phyloP scores from a whole-genome alignment of 2,888 invertebrate genomes.

The Caenorhabditis sinica region DNA sequence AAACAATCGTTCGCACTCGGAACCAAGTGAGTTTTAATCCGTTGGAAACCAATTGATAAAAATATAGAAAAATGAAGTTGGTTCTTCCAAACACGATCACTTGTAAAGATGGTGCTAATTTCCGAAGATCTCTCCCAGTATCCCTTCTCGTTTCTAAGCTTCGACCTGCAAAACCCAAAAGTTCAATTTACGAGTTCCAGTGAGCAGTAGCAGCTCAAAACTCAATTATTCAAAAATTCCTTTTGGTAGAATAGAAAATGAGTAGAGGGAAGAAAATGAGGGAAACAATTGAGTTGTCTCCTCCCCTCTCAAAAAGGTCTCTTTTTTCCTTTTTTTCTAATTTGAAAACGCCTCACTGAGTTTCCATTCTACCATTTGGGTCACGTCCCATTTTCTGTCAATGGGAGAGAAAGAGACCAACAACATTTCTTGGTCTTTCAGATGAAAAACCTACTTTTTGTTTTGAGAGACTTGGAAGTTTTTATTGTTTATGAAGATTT shows the following conservation, averaged over 20 bases:
- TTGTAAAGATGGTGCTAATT: too few relatives aligned
- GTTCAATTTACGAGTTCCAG: not conserved
- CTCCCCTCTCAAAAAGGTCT: slow-evolving; percentile 25
- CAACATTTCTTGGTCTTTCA: slow-evolving; percentile 8
- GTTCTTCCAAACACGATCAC: too few relatives aligned
- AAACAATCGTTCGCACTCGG: slow-evolving; percentile 43
- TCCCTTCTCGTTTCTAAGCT: not conserved
- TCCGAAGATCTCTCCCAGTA: too few relatives aligned
- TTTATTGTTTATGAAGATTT: not conserved
- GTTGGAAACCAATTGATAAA: not conserved
- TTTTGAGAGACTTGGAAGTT: not conserved
- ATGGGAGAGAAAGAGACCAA: not conserved
- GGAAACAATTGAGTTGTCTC: slow-evolving; percentile 41
- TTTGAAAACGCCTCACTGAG: slow-evolving; percentile 48
- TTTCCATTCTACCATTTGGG: slow-evolving; percentile 10
- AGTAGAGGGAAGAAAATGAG: slow-evolving; percentile 39
- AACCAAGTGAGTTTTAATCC: slow-evolving; percentile 54
- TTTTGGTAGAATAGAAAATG: slow-evolving; percentile 25
- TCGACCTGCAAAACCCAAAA: slow-evolving; percentile 6
- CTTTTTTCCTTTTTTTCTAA: slow-evolving; percentile 25
- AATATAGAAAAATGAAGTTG: too few relatives aligned
- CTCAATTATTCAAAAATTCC: slow-evolving; percentile 6
- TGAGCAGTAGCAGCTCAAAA: slow-evolving; percentile 12
- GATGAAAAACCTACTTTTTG: not conserved
- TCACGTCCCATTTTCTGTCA: slow-evolving; percentile 22